phyloP scores from a whole-genome alignment of 2,113 vertebrate genomes.

The Heterotis niloticus region DNA sequence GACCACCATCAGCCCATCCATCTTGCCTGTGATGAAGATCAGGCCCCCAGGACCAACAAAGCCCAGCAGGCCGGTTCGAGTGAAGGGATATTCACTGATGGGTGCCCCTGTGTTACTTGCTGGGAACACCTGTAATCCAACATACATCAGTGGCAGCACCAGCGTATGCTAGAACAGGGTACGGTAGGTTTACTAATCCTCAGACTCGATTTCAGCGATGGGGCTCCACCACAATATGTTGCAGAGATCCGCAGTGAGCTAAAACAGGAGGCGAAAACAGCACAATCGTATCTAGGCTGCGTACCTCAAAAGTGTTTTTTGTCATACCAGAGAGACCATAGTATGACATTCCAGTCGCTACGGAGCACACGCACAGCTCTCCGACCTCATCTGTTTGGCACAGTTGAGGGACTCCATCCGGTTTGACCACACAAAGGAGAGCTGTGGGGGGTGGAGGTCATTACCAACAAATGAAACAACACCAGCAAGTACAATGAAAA shows the following conservation, averaged over 20 bases:
- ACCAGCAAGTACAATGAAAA: too few relatives aligned
- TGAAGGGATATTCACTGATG: slow-evolving; percentile 93
- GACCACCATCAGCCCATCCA: slow-evolving; percentile 98
- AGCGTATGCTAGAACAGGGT: background rate
- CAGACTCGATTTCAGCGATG: background rate
- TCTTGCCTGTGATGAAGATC: slow-evolving; percentile 96
- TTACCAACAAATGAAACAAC: too few relatives aligned
- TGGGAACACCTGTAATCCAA: slow-evolving; percentile 79
- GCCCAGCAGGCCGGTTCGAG: slow-evolving; percentile 87
- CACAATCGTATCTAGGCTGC: background rate
- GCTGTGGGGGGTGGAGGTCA: slow-evolving; percentile 57
- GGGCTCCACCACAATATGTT: too few relatives aligned
- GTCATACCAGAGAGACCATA: slow-evolving; percentile 97
- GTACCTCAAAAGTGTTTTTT: slow-evolving; percentile 98
- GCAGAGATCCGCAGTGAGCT: too few relatives aligned
- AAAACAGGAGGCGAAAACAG: too few relatives aligned
- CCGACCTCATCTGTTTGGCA: slow-evolving; percentile 96
- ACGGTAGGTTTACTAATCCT: background rate
- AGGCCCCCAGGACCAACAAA: slow-evolving; percentile 95
- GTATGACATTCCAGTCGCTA: slow-evolving; percentile 91
- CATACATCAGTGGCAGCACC: background rate
- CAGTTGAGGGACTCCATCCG: slow-evolving; percentile 89
- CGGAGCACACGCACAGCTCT: slow-evolving; percentile 89
- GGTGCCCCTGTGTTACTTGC: slow-evolving; percentile 83
- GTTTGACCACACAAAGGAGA: slow-evolving; percentile 94